Base-by-base conservation (phyloP, 2,888 invertebrate genomes). In the Parascotia fuliginaria region DNA sequence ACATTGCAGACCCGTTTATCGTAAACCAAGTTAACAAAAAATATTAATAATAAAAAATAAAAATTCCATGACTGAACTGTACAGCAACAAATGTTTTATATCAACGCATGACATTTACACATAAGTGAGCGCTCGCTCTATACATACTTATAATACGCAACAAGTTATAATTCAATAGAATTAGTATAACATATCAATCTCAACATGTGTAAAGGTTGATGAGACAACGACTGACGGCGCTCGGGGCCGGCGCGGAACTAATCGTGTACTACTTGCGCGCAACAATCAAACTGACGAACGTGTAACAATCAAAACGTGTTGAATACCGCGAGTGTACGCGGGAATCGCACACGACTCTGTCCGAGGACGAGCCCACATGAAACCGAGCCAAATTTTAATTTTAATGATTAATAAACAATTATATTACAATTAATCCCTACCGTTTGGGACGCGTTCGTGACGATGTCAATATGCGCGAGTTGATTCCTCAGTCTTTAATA, bases 401-500 rank as follows among this genome's bases (percentile, higher is more conserved):
- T 77, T 78, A 79, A 82, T 85, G 83, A 81, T 63, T 51, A 63
- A 68, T 73, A 81, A 81, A 75, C 77, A 85, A 68, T 65, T 83
- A 77, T 85, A 81, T 81, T 85, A 85, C 86, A 83, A 83, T 76
- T 77, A 67, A 80, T 81, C 86, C 85, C 85, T 77, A 80, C 80
- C 76, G 74, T 60, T 73, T 74, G 86, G 85, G 85, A 83, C 88
- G 85, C 87, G 83, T 86, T 82, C 87, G 89, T 88, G 89, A 83
- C 89, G 83, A 90, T 89, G 90, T 87, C 88, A 83, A 84, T 87
- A 87, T 87, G 89, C 90, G 89, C 87, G 83, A 86, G 87, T 90
- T 90, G 91, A 90, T 91, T 89, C 85, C 90, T 91, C 91, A 91
- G 91, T 91, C 91, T 91, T 89, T 91, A 89, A 89, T 89, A 87